A percentile compares a stretch with the other conserved stretches of the same genome.
phyloP scores from a whole-genome alignment of 2,113 vertebrate species.

The Phocoena sinus region DNA sequence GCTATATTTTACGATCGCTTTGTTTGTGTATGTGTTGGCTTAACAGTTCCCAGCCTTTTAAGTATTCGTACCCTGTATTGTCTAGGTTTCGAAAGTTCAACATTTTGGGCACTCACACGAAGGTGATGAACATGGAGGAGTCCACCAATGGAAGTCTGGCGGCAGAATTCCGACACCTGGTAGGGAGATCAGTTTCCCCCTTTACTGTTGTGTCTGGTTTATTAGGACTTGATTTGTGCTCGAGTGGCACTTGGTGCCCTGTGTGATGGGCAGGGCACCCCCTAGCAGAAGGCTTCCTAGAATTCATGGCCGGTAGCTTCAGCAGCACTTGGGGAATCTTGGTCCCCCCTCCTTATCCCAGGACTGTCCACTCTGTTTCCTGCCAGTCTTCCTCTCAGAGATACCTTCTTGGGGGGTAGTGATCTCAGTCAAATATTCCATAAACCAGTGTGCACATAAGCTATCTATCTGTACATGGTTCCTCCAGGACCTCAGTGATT shows the following conservation, averaged over 20 bases:
- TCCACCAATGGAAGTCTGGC: constrained; percentile 96
- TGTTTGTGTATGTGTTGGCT: neutral
- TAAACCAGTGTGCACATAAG: fast-evolving
- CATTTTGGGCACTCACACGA: constrained; percentile 95
- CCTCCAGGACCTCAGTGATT: fast-evolving
- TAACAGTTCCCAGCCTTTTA: neutral
- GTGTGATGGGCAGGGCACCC: fast-evolving
- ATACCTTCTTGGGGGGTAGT: neutral
- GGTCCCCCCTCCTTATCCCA: neutral
- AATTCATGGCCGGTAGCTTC: neutral
- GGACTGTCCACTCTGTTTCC: neutral
- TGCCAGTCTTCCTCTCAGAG: neutral
- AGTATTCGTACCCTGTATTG: neutral
- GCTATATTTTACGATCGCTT: neutral
- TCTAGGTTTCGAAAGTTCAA: constrained; percentile 96
- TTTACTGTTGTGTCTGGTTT: neutral
- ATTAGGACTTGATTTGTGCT: fast-evolving
- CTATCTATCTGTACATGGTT: fast-evolving
- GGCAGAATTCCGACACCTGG: constrained; percentile 97
- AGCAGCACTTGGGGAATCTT: neutral
- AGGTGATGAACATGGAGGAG: constrained; percentile 99
- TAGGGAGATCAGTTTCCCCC: constrained; percentile 57
- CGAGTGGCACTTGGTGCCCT: neutral
- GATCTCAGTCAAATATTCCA: neutral
- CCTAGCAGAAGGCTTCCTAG: neutral